phyloP scores from a whole-genome alignment of 2,888 invertebrate species.

The Dasysyrphus tricinctus region DNA sequence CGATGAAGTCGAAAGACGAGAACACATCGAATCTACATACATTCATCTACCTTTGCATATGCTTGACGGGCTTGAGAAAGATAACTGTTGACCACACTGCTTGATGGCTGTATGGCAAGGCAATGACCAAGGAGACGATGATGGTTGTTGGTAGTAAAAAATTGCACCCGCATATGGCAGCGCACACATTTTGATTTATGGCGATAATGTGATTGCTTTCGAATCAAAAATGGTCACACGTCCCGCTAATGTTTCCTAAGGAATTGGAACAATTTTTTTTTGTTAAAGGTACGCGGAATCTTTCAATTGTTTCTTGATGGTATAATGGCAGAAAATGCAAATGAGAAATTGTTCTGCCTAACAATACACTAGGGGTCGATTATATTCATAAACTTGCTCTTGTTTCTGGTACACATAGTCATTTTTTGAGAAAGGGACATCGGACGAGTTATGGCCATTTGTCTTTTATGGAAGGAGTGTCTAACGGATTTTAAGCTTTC shows the following conservation, averaged over 20 bases:
- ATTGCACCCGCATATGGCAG: constrained; percentile 73
- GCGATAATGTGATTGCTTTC: constrained; percentile 71
- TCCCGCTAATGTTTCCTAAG: constrained; percentile 58
- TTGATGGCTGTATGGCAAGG: not conserved
- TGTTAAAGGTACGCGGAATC: not conserved
- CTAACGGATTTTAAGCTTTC: not conserved
- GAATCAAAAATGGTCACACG: constrained; percentile 69
- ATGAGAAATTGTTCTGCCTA: constrained; percentile 38
- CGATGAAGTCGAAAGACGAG: not conserved
- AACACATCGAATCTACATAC: not conserved
- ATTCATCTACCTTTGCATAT: not conserved
- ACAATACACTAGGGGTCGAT: constrained; percentile 58
- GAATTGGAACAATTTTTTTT: constrained; percentile 49
- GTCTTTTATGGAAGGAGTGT: constrained; percentile 5
- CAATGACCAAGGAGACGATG: constrained; percentile 23
- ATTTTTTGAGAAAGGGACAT: constrained; percentile 8
- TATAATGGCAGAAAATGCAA: constrained; percentile 35
- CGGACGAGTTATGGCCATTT: constrained; percentile 4
- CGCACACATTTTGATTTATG: constrained; percentile 67
- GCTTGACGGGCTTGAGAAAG: constrained; percentile 10
- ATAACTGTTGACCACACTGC: constrained; percentile 30
- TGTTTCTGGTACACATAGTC: not conserved
- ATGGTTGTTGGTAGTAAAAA: constrained; percentile 26
- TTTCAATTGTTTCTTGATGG: constrained; percentile 18
- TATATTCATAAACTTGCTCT: constrained; percentile 22